Evolutionary conservation across 2,113 vertebrate species (phyloP), one percentile per base, ranked within the genome.

Genomic region (Polyodon spathula): DNA sequence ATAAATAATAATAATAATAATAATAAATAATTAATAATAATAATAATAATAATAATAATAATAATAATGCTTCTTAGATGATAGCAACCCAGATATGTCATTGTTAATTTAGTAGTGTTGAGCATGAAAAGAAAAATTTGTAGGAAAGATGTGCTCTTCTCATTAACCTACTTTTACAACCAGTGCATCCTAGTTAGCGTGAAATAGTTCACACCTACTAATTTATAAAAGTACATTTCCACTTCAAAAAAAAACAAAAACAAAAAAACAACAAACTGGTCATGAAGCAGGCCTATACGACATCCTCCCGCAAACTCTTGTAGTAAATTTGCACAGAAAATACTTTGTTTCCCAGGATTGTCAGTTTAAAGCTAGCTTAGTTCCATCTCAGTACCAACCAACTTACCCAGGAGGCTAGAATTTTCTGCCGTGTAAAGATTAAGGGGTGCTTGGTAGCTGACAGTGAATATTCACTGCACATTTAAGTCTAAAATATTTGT

Each of bases 81-180:
- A 52, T 15, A 63, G 40, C 56, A 64, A 64, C 62, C 62, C 56
- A 64, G 40, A 58, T 53, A 64, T 64, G 62, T 64, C 62, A 64
- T 15, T n/a, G 39, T 43, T 51, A 50, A 64, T 64, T 64, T 64
- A 42, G 40, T 12, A 40, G 44, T 40, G 39, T 39, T 11, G 62
- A 52, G 46, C 14, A 40, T 4, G 11, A n/a, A 39, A 52, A 17
- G 17, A 48, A 43, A 57, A 50, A 48, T 38, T 17, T 54, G 53
- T 40, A 52, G 11, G 9, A 50, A n/a, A 50, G 7, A 50, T n/a
- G 48, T 6, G 48, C 12, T 50, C 12, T 50, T 12, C 7, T 50
- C 12, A 50, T 50, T 50, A 50, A 14, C 48, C 48, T n/a, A 6
- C 11, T 50, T 50, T n/a, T 50, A 27, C 48, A 50, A n/a, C 48